phyloP scores from a whole-genome alignment of 2,113 vertebrate species.

The Chamaetylas fuelleborni region DNA sequence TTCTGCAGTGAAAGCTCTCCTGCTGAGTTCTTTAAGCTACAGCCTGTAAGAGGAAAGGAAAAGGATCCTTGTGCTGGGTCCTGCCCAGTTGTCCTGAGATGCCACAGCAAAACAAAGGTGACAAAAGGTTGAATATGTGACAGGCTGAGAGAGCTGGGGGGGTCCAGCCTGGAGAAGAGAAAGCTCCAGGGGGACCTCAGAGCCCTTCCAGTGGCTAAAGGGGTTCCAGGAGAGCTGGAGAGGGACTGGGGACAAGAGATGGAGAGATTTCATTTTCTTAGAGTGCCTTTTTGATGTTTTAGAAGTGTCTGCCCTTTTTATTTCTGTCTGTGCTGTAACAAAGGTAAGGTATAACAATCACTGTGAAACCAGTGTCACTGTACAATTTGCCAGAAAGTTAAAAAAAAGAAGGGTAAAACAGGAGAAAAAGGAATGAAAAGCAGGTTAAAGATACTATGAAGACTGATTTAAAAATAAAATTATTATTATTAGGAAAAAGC shows the following conservation, averaged over 20 bases:
- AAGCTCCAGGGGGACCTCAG: rapidly evolving
- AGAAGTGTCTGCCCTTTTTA: not conserved
- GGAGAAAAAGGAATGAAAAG: not conserved
- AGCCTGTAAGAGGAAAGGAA: not conserved
- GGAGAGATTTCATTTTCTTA: not conserved
- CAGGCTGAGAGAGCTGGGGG: not conserved
- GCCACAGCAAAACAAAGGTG: not conserved
- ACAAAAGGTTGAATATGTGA: not conserved
- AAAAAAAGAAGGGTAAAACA: not conserved
- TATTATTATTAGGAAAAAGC: not conserved
- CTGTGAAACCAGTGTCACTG: rapidly evolving
- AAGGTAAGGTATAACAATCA: not conserved
- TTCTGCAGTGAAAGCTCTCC: not conserved
- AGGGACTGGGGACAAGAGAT: not conserved
- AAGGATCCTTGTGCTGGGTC: not conserved
- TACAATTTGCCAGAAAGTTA: not conserved
- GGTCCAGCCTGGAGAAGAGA: not conserved
- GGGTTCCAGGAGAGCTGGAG: not conserved
- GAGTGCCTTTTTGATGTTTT: not conserved
- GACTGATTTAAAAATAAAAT: not conserved
- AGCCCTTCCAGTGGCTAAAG: not conserved
- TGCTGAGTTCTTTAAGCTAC: not conserved
- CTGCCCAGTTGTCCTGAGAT: not conserved
- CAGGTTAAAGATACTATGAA: not conserved
- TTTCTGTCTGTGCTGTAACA: not conserved